These are phyloP conservation scores for Lepidurus packardi DNA, from an alignment of 1,140 invertebrate species.

Conservation along the genomic window DNA sequence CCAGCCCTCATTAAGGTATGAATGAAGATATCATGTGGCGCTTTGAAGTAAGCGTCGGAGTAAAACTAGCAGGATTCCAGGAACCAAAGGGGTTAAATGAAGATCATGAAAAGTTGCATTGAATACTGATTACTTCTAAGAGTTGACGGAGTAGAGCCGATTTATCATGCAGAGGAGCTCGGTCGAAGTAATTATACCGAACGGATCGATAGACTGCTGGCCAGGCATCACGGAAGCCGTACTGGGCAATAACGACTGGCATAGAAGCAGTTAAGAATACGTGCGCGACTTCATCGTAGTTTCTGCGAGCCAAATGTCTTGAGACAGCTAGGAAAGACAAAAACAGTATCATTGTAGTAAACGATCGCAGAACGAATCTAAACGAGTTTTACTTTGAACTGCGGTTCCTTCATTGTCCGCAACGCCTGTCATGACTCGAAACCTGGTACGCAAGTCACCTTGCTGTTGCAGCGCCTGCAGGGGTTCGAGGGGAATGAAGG, in stretches of 20 bases:
- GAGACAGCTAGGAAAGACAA: conserved; percentile 32
- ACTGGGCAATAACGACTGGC: conserved; percentile 46
- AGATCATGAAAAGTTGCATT: neutral
- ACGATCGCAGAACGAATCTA: neutral
- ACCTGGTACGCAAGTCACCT: conserved; percentile 45
- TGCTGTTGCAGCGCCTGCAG: conserved; percentile 46
- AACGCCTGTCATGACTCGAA: conserved; percentile 55
- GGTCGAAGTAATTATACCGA: conserved; percentile 50
- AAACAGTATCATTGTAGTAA: conserved; percentile 29
- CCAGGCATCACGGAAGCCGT: conserved; percentile 41
- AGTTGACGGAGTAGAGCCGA: conserved; percentile 39
- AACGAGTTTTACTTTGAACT: conserved; percentile 27
- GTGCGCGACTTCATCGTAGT: conserved; percentile 46
- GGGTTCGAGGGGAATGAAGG: conserved; percentile 52
- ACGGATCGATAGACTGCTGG: conserved; percentile 46
- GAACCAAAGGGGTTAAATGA: neutral
- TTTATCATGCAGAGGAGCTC: conserved; percentile 42
- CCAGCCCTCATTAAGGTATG: conserved; percentile 38
- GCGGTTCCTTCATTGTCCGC: conserved; percentile 51
- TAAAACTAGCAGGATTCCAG: conserved; percentile 42
- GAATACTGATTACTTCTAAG: conserved; percentile 37
- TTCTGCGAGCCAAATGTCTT: conserved; percentile 49
- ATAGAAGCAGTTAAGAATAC: conserved; percentile 50
- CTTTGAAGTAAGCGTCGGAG: conserved; percentile 43
- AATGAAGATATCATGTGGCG: conserved; percentile 42